phyloP scores from a whole-genome alignment of 2,113 vertebrate species.

The Myotis davidii region DNA sequence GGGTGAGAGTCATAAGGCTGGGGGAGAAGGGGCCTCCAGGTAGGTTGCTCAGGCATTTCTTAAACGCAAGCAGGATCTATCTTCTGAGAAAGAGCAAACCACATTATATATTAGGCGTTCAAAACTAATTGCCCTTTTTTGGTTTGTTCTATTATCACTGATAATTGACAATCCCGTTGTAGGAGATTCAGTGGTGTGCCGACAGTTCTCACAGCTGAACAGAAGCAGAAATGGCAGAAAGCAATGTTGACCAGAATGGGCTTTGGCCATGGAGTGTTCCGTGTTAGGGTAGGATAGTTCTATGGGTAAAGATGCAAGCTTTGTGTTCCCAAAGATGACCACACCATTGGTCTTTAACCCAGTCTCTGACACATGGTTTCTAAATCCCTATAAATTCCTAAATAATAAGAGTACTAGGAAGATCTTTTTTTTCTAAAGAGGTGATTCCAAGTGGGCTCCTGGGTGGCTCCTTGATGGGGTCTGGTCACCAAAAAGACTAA shows the following conservation, averaged over 20 bases:
- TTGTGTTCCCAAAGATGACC: neutral
- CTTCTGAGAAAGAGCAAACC: neutral
- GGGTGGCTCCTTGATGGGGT: too few relatives aligned
- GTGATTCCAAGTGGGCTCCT: too few relatives aligned
- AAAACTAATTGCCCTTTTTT: neutral
- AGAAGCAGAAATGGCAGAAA: neutral
- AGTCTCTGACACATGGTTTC: too few relatives aligned
- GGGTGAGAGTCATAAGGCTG: neutral
- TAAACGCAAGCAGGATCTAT: neutral
- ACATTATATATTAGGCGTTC: neutral
- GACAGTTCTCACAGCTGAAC: neutral
- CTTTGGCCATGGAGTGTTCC: neutral
- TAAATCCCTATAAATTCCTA: too few relatives aligned
- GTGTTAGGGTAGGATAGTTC: accelerated
- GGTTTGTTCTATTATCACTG: neutral
- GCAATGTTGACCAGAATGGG: neutral
- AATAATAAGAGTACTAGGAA: too few relatives aligned
- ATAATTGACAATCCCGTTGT: neutral
- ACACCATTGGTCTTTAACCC: neutral
- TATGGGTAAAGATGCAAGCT: neutral
- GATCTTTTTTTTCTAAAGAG: too few relatives aligned
- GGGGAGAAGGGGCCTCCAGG: too few relatives aligned
- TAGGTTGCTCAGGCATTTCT: neutral
- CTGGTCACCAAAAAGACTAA: too few relatives aligned
- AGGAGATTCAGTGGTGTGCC: neutral